Conservation (phyloP, 2,888 invertebrate species). For the Acrobeloides nanus region DNA sequence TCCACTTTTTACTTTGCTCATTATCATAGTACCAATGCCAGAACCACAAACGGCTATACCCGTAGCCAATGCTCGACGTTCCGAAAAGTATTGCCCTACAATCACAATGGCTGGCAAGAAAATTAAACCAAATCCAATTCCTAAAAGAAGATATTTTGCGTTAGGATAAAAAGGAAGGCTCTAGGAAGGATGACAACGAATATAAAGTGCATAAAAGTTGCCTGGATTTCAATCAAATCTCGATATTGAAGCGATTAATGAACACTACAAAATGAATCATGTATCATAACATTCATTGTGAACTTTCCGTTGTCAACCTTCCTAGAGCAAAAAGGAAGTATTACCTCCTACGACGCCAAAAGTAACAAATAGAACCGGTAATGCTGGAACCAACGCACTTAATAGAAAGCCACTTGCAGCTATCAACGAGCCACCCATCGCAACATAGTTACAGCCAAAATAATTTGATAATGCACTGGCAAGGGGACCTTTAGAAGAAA, state of each 20-base stretch:
- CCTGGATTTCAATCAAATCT: too few relatives aligned
- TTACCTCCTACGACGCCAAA: slow-evolving; percentile 78
- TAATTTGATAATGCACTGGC: slow-evolving; percentile 88
- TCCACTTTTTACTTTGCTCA: slow-evolving; percentile 61
- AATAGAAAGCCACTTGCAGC: slow-evolving; percentile 70
- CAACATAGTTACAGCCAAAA: slow-evolving; percentile 83
- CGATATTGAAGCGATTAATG: too few relatives aligned
- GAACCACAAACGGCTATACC: slow-evolving; percentile 92
- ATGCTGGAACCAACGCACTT: slow-evolving; percentile 69
- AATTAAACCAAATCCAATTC: slow-evolving; percentile 88
- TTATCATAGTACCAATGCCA: slow-evolving; percentile 87
- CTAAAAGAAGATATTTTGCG: slow-evolving; percentile 59
- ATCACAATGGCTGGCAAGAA: slow-evolving; percentile 95
- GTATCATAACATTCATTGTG: too few relatives aligned
- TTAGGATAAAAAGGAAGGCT: too few relatives aligned
- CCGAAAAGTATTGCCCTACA: slow-evolving; percentile 92
- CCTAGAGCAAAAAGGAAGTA: slow-evolving; percentile 10
- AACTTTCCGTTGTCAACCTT: too few relatives aligned
- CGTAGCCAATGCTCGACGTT: slow-evolving; percentile 80
- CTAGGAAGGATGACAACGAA: not conserved
- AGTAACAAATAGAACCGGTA: slow-evolving; percentile 68
- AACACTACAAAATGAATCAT: too few relatives aligned
- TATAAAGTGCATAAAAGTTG: too few relatives aligned
- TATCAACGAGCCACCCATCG: slow-evolving; percentile 72
- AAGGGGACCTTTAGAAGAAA: slow-evolving; percentile 70